These are phyloP conservation scores for Phrynosoma platyrhinos DNA, from an alignment of 2,113 vertebrate species.

Conservation along the genomic window DNA sequence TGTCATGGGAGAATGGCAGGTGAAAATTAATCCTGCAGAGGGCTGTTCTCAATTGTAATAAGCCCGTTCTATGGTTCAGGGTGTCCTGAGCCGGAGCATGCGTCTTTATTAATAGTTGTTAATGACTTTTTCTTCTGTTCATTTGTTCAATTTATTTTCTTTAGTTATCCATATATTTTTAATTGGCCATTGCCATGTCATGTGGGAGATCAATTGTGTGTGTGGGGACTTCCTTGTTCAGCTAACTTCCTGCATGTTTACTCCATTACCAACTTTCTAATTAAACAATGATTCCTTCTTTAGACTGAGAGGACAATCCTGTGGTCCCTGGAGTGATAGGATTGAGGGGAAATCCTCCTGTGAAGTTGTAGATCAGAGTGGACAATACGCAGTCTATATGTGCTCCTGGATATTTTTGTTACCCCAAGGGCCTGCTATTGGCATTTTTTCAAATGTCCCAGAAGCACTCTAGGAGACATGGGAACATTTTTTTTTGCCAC, in stretches of 20 bases:
- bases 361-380: background rate
- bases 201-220: background rate
- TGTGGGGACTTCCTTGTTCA: background rate
- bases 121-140: background rate
- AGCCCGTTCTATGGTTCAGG: background rate
- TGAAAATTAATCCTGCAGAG: background rate
- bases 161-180: background rate
- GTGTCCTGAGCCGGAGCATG: background rate
- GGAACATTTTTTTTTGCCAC: too few species aligned
- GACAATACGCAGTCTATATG: too few species aligned
- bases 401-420: too few species aligned
- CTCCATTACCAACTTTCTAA: background rate
- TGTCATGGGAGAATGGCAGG: background rate
- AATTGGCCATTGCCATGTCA: background rate
- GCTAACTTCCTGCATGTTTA: background rate
- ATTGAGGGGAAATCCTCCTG: background rate
- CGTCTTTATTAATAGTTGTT: background rate
- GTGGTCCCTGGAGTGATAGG: too few species aligned
- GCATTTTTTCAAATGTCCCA: too few species aligned
- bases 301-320: background rate
- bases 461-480: too few species aligned
- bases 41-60: background rate
- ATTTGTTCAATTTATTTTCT: slow-evolving; percentile 6
- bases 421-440: too few species aligned
- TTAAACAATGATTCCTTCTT: background rate